Conservation (phyloP, 2,888 invertebrate species). For the Mythimna loreyi region DNA sequence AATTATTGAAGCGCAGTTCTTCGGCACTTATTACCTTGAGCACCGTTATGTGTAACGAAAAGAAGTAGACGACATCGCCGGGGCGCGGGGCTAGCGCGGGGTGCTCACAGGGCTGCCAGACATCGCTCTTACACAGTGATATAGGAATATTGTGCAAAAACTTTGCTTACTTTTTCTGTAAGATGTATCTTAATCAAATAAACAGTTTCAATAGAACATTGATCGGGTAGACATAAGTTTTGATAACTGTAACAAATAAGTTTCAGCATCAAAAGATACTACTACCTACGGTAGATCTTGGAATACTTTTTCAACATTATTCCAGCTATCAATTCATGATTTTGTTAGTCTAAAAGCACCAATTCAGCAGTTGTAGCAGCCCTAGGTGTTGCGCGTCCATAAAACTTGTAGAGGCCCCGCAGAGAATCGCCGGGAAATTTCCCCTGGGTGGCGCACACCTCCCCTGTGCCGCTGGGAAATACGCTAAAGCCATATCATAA, state of each 20-base stretch:
- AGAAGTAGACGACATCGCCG: constrained; percentile 81
- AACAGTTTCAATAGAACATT: neutral
- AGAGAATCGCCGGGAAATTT: constrained; percentile 89
- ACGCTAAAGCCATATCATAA: constrained; percentile 90
- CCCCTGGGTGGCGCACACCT: constrained; percentile 87
- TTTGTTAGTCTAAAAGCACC: constrained; percentile 9
- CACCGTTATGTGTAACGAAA: constrained; percentile 82
- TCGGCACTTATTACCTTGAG: constrained; percentile 73
- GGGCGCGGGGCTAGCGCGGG: constrained; percentile 67
- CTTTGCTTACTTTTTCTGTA: neutral
- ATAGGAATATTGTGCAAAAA: neutral
- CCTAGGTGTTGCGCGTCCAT: constrained; percentile 86
- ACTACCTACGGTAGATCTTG: neutral
- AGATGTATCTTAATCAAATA: too few relatives aligned
- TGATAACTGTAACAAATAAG: neutral
- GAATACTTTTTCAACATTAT: neutral
- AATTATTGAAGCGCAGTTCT: constrained; percentile 46
- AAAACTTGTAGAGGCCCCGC: constrained; percentile 90
- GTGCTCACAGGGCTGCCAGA: constrained; percentile 64
- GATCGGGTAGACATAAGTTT: neutral
- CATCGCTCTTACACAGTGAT: neutral
- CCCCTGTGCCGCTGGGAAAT: constrained; percentile 86
- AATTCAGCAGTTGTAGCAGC: constrained; percentile 63
- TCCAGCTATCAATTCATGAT: neutral
- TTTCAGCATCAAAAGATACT: neutral